These are phyloP conservation scores for Ascidia mentula DNA, from an alignment of 23 tunicate genomes.

Conservation along the genomic window DNA sequence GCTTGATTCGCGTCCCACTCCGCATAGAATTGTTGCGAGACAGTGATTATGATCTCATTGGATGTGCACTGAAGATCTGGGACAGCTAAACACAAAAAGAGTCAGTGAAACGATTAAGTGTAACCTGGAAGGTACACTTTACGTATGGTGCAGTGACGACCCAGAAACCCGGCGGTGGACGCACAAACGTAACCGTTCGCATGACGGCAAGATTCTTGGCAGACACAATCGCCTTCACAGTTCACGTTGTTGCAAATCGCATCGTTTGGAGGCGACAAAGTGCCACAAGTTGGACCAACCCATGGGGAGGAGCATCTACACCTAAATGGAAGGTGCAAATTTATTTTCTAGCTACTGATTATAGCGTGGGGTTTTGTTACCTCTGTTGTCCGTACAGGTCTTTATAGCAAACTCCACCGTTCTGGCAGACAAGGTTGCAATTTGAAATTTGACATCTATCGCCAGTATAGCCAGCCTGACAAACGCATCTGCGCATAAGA, in stretches of 20 bases:
- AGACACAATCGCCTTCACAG: conserved; percentile 40
- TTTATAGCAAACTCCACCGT: background rate
- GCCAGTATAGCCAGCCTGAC: background rate
- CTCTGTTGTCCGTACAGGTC: background rate
- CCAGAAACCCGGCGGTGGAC: conserved; percentile 43
- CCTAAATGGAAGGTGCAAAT: background rate
- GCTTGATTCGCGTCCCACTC: background rate
- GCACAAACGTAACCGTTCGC: conserved; percentile 51
- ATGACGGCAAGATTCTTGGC: conserved; percentile 53
- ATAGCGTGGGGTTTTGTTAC: background rate
- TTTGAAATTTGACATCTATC: background rate
- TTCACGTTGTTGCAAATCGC: conserved; percentile 8
- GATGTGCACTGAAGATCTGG: background rate
- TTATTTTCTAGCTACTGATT: background rate
- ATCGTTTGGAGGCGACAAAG: background rate
- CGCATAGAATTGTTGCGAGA: background rate
- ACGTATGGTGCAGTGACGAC: conserved; percentile 59
- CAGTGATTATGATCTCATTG: background rate
- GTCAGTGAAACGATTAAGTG: no score
- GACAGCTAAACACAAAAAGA: background rate
- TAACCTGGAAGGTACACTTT: background rate
- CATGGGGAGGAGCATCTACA: background rate
- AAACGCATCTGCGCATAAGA: background rate
- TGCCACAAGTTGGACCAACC: background rate
- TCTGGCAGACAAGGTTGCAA: background rate